Conservation (phyloP, 1,140 invertebrate species). For the Drepana arcuata region DNA sequence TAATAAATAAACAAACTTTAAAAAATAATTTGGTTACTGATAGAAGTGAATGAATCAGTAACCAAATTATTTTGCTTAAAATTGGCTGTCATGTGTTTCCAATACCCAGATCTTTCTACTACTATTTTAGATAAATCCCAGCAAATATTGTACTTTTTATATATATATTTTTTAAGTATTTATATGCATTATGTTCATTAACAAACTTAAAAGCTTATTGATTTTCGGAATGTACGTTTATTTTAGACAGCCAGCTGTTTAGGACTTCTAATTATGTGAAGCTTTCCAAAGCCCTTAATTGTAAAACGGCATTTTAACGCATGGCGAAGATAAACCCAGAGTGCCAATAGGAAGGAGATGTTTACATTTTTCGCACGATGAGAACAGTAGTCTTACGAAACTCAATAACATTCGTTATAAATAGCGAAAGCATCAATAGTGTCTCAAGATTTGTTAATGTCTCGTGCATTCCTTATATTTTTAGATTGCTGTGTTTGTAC, state of each 20-base stretch:
- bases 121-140: not conserved
- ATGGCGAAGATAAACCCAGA: not conserved
- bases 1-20: no score
- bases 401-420: slow-evolving; percentile 16
- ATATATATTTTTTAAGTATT: not conserved
- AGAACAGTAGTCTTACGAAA: slow-evolving; percentile 13
- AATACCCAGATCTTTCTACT: not conserved
- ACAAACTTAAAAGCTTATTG: not conserved
- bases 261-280: not conserved
- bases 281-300: not conserved
- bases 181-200: not conserved
- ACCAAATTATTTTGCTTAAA: no score
- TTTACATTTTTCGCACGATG: slow-evolving; percentile 9
- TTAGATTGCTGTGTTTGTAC: slow-evolving; percentile 13
- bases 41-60: no score
- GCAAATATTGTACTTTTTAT: no score
- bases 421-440: slow-evolving; percentile 12
- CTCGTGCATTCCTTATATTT: slow-evolving; percentile 9
- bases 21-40: no score
- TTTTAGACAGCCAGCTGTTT: not conserved
- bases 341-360: no score
- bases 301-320: not conserved
- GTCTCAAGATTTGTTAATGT: slow-evolving; percentile 1
- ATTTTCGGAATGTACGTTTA: not conserved
- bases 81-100: no score